Evolutionary conservation across 53 echinoderm and acorn worm species (phyloP).

Genomic region (Hippasteria phrygiana): DNA sequence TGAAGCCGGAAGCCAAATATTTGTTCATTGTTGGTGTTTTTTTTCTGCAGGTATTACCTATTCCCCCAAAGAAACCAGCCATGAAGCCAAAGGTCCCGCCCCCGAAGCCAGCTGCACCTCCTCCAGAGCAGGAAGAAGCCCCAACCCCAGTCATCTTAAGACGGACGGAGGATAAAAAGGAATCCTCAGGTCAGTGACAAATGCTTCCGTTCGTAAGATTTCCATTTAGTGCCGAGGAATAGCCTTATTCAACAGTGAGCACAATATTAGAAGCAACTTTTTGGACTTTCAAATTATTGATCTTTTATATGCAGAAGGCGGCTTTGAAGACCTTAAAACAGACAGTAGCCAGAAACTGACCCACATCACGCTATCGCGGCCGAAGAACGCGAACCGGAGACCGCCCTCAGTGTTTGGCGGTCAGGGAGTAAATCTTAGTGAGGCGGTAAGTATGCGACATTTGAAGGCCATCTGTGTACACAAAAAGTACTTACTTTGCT

Average conservation of each 20-base stretch:
- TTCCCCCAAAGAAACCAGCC: constrained; percentile 35
- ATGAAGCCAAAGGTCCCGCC: constrained; percentile 45
- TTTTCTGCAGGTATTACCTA: constrained; percentile 28
- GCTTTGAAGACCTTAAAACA: constrained; percentile 68
- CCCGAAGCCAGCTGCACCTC: constrained; percentile 43
- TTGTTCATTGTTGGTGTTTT: background rate
- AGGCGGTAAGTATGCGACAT: constrained; percentile 42
- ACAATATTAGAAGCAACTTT: too few relatives aligned
- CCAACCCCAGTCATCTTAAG: constrained; percentile 34
- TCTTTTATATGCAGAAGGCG: constrained; percentile 22
- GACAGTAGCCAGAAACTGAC: constrained; percentile 69
- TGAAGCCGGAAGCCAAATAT: background rate
- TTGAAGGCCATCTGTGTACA: too few relatives aligned
- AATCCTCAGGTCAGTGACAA: background rate
- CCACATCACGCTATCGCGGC: constrained; percentile 75
- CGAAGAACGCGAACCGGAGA: constrained; percentile 75
- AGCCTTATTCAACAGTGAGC: too few relatives aligned
- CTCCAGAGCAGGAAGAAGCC: constrained; percentile 31
- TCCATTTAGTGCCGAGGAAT: too few relatives aligned
- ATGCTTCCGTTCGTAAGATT: background rate
- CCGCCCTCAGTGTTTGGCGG: constrained; percentile 79
- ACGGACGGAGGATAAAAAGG: background rate
- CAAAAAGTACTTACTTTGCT: too few relatives aligned
- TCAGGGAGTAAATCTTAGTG: constrained; percentile 34
- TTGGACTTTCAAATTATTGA: too few relatives aligned